A percentile compares a stretch with the other conserved stretches of the same genome.
Conservation (phyloP, 2,888 invertebrate species). For the Boloria euphrosyne region DNA sequence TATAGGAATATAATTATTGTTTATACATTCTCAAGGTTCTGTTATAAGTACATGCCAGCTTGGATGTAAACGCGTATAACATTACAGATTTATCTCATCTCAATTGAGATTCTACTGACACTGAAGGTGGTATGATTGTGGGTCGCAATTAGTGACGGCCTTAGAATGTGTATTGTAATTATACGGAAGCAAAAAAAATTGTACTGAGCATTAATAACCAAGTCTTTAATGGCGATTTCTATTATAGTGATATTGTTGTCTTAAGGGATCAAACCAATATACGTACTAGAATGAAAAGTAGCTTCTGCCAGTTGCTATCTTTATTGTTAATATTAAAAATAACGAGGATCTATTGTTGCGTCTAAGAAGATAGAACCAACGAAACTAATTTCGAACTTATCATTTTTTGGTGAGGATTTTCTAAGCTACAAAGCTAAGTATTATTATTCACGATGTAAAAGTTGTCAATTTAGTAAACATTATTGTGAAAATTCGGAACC, state of each 20-base stretch:
- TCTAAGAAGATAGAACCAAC: too few relatives aligned
- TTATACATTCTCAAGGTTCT: conserved; percentile 32
- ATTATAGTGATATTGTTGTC: background rate
- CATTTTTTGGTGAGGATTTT: too few relatives aligned
- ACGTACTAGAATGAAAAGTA: too few relatives aligned
- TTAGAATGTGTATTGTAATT: conserved; percentile 10
- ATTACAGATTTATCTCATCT: conserved; percentile 39
- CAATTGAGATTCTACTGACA: conserved; percentile 31
- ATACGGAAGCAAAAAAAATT: background rate
- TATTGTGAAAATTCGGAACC: conserved; percentile 7
- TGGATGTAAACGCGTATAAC: conserved; percentile 36
- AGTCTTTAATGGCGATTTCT: background rate
- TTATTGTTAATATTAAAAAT: too few relatives aligned
- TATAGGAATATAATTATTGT: conserved; percentile 24
- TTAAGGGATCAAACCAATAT: background rate
- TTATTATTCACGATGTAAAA: too few relatives aligned
- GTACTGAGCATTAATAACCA: background rate
- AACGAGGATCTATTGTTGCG: too few relatives aligned
- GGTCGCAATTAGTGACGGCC: conserved; percentile 24
- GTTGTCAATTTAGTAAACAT: conserved; percentile 1
- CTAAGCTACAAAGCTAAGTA: too few relatives aligned
- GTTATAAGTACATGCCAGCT: conserved; percentile 8
- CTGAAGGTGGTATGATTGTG: conserved; percentile 19
- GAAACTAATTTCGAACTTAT: too few relatives aligned
- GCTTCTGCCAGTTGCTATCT: too few relatives aligned